These are phyloP conservation scores for Parambassis ranga DNA, from an alignment of 2,797 vertebrate species.

Conservation along the genomic window DNA sequence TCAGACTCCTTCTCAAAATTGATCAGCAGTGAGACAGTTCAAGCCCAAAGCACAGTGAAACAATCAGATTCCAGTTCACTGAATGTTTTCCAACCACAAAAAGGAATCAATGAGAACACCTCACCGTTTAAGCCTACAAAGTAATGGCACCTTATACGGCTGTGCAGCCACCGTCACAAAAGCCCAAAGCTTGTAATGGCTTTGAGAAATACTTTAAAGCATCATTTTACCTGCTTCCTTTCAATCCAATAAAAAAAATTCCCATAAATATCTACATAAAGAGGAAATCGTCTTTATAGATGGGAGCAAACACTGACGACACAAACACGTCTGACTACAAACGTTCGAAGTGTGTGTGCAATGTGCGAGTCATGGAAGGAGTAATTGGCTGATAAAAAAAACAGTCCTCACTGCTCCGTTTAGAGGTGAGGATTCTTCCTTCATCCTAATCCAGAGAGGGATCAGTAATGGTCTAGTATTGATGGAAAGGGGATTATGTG, in stretches of 20 bases:
- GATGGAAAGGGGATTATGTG: background rate
- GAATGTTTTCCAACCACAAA: conserved; percentile 16
- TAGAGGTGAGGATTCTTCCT: background rate
- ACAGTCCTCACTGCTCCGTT: background rate
- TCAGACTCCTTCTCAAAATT: background rate
- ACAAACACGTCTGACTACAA: no score
- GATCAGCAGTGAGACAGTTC: background rate
- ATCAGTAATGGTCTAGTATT: conserved; percentile 3
- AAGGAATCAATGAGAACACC: background rate
- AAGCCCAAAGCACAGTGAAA: background rate
- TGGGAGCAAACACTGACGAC: no score
- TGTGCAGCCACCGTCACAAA: background rate
- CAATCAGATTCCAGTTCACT: background rate
- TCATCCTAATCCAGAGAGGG: background rate
- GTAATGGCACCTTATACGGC: background rate
- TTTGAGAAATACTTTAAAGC: no score
- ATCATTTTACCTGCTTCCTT: background rate
- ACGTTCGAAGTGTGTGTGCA: no score
- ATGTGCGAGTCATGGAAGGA: no score
- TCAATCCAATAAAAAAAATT: no score
- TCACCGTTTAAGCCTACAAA: background rate
- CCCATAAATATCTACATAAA: no score
- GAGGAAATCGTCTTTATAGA: no score
- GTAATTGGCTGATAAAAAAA: background rate
- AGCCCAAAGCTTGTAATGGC: no score